Conservation (phyloP, 2,888 invertebrate species). For the Ophion slaviceki region DNA sequence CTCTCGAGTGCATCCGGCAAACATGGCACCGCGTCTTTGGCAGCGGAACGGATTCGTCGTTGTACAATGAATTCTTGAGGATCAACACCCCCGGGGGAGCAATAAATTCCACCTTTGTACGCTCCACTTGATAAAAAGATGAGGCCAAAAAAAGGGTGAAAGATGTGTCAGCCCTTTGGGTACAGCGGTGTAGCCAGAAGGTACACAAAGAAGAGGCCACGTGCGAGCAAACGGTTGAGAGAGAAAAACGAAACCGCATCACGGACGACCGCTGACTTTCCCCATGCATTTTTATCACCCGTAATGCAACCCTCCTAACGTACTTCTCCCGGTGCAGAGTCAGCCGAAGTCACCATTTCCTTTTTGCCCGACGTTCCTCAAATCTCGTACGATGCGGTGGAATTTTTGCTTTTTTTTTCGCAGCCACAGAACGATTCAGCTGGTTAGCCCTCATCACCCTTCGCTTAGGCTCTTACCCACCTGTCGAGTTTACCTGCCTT, state of each 20-base stretch:
- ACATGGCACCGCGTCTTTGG: neutral
- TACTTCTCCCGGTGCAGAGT: slow-evolving; percentile 29
- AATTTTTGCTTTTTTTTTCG: slow-evolving; percentile 36
- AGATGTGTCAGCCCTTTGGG: slow-evolving; percentile 17
- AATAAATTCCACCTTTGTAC: slow-evolving; percentile 34
- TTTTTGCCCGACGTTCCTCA: slow-evolving; percentile 11
- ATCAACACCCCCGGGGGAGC: slow-evolving; percentile 15
- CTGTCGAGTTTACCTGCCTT: slow-evolving; percentile 48
- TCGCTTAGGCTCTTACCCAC: slow-evolving; percentile 50
- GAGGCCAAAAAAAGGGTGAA: slow-evolving; percentile 26
- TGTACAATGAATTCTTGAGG: slow-evolving; percentile 18
- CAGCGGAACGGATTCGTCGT: slow-evolving; percentile 25
- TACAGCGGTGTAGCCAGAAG: slow-evolving; percentile 17
- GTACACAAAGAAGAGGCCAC: neutral
- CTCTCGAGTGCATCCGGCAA: no score
- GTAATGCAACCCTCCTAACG: slow-evolving; percentile 53
- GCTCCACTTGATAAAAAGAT: slow-evolving; percentile 47
- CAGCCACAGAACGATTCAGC: slow-evolving; percentile 16
- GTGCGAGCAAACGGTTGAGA: slow-evolving; percentile 5
- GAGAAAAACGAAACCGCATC: neutral
- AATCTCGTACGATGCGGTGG: slow-evolving; percentile 17
- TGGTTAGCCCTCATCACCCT: slow-evolving; percentile 48
- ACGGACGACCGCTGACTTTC: neutral
- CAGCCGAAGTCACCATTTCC: slow-evolving; percentile 27
- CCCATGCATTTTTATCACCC: slow-evolving; percentile 41